Evolutionary conservation across 1,140 invertebrate species (phyloP).

Genomic region (Monochamus saltuarius): DNA sequence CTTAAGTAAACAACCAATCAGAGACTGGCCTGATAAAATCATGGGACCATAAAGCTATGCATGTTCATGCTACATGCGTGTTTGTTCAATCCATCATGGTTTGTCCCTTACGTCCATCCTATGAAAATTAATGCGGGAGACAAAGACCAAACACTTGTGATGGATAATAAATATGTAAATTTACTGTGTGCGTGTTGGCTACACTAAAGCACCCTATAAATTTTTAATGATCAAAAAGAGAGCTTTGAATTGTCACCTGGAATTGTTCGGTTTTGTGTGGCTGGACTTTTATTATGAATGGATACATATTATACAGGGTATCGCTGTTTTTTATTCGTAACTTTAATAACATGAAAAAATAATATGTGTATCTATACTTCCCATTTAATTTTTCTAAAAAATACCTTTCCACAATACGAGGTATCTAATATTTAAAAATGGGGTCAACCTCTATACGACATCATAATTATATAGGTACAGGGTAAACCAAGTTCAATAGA

Average conservation of each 20-base stretch:
- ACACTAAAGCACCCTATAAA: constrained; percentile 24
- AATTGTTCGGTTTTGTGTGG: constrained; percentile 4
- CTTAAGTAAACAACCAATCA: constrained; percentile 52
- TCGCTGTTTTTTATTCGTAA: no score
- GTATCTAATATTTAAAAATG: no score
- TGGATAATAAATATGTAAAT: constrained; percentile 12
- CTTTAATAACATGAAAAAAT: no score
- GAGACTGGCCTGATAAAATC: constrained; percentile 51
- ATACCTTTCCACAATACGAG: no score
- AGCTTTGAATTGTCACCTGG: constrained; percentile 17
- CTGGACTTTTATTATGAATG: no score
- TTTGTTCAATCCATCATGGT: constrained; percentile 30
- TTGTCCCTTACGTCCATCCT: constrained; percentile 17
- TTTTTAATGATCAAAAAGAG: constrained; percentile 23
- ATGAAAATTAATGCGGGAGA: background rate
- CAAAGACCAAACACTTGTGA: constrained; percentile 3
- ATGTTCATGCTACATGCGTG: constrained; percentile 46
- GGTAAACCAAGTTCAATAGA: no score
- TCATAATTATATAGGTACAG: no score
- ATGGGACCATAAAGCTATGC: constrained; percentile 51
- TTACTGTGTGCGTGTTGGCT: constrained; percentile 18
- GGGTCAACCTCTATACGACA: no score
- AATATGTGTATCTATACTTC: no score
- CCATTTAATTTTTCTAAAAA: no score
- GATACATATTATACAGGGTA: no score